Evolutionary conservation across 2,797 vertebrate species (phyloP), one percentile per base, ranked within the genome.

Genomic region (Lutjanus argentimaculatus): DNA sequence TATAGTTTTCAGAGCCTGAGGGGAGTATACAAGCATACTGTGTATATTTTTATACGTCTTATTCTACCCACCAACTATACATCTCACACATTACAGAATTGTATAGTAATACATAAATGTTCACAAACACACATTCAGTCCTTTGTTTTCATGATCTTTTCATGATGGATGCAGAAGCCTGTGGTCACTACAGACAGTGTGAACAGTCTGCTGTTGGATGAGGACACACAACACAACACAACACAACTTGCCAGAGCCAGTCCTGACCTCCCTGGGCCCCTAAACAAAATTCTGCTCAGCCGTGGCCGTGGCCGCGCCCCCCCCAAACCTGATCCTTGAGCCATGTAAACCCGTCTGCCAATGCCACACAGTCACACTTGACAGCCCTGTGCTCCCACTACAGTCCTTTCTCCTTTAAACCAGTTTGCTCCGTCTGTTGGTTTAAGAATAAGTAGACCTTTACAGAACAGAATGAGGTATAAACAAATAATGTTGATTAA

Each of bases 111-210:
- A 55, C 13, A 55, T 11, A 43, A 17, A 58, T 45, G 5, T 43
- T 25, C 8, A 63, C 8, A 67, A 72, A 63, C 46, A 10, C 25
- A 21, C 25, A 21, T 36, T 66, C 49, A 49, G 6, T 25, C 13
- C 17, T 30, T 73, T 66, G 36, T 42, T 70, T 57, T 45, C 11
- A 16, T 53, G 36, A 72, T 52, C 66, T 71, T 87, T 77, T 64
- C 42, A 42, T 53, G 16, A 15, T 46, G 62, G 65, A 72, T 19
- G 25, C 36, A 51, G 45, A 14, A 14, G 36, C 13, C 17, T 45
- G 16, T 25, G 51, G 42, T 57, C 77, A 61, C 52, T 2, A 12
- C 46, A 36, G 56, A 17, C 52, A 2, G 7, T 62, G 30, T 30
- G 11, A 55, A 68, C 43, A 45, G 56, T 74, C 19, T 64, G 40